phyloP scores from a whole-genome alignment of 53 echinoderm and acorn worm genomes.

The Temnopleurus reevesii region DNA sequence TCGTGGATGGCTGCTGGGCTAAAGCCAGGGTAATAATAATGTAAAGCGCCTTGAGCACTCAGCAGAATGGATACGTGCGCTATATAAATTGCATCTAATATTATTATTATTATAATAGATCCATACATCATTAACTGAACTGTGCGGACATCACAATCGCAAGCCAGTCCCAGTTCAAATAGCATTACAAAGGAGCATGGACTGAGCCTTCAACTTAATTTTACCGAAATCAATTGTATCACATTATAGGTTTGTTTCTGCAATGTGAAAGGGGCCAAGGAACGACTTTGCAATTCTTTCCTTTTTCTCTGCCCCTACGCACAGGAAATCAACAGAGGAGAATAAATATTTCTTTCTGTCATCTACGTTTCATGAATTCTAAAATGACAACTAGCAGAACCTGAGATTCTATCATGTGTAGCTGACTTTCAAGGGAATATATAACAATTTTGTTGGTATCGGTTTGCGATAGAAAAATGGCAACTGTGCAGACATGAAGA shows the following conservation, averaged over 20 bases:
- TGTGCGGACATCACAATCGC: too few species aligned
- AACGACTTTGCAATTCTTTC: slow-evolving; percentile 12
- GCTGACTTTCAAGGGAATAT: background rate
- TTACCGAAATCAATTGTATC: background rate
- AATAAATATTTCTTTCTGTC: slow-evolving; percentile 32
- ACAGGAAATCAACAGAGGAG: slow-evolving; percentile 5
- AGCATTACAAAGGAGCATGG: too few species aligned
- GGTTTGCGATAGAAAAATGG: background rate
- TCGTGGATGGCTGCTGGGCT: too few species aligned
- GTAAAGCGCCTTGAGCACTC: too few species aligned
- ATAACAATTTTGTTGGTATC: background rate
- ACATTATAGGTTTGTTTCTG: background rate
- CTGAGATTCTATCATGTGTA: background rate
- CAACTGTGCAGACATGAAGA: background rate
- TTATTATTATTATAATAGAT: too few species aligned
- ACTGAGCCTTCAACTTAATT: too few species aligned
- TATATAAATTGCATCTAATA: too few species aligned
- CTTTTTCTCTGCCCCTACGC: background rate
- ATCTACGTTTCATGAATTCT: slow-evolving; percentile 35
- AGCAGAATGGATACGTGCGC: too few species aligned
- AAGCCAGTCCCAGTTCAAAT: too few species aligned
- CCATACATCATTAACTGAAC: too few species aligned
- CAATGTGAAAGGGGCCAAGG: background rate
- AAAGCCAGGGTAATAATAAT: too few species aligned
- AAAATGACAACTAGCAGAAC: slow-evolving; percentile 8